Evolutionary conservation across 2,888 invertebrate genomes (phyloP).

Genomic region (Drosophila nigritarsus): DNA sequence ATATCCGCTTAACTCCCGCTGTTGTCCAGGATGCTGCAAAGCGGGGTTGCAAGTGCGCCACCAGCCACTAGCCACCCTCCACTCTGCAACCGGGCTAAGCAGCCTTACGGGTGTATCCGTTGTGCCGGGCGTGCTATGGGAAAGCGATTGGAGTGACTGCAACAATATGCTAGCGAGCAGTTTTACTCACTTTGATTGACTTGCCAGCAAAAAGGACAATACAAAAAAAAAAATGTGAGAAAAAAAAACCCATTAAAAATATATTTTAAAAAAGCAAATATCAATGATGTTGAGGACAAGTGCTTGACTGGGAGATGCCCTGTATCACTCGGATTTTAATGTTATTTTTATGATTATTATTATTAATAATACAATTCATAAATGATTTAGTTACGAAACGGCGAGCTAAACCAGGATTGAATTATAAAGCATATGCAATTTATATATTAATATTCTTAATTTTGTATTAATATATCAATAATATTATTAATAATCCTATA

Average conservation of each 20-base stretch:
- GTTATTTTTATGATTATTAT: not conserved
- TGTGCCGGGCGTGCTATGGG: constrained; percentile 71
- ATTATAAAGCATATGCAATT: not conserved
- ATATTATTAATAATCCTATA: not conserved
- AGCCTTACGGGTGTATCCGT: constrained; percentile 53
- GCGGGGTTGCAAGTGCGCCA: constrained; percentile 54
- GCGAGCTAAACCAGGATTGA: not conserved
- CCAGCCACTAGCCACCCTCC: not conserved
- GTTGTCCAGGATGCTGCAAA: constrained; percentile 66
- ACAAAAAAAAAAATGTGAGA: constrained; percentile 50
- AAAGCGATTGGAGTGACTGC: constrained; percentile 73
- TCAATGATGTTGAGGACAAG: not conserved
- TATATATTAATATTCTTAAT: not conserved
- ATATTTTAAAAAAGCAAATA: not conserved
- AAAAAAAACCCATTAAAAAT: constrained; percentile 40
- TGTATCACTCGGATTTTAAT: not conserved
- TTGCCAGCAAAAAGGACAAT: constrained; percentile 54
- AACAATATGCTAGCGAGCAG: constrained; percentile 73
- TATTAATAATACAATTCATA: not conserved
- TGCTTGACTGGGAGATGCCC: not conserved
- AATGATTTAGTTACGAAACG: not conserved
- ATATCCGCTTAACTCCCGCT: constrained; percentile 80
- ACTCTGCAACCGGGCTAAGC: constrained; percentile 1
- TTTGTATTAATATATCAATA: not conserved
- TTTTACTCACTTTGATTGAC: constrained; percentile 48